Conservation (phyloP, 2,797 vertebrate genomes). For the Ctenochaetus hawaiiensis region DNA sequence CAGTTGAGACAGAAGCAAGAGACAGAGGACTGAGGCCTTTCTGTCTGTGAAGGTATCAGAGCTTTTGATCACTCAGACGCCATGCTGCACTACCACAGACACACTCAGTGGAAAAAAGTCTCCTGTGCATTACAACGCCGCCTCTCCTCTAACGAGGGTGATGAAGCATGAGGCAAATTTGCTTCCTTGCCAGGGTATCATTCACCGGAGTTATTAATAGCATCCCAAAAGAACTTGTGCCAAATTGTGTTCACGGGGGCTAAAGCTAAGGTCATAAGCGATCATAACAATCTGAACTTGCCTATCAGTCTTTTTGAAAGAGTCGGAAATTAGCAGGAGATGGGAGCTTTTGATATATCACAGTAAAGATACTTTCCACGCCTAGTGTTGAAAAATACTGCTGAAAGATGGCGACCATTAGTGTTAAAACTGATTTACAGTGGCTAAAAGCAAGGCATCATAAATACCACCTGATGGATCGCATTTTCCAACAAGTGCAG, state of each 20-base stretch:
- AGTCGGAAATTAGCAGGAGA: slow-evolving; percentile 28
- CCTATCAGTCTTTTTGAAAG: slow-evolving; percentile 52
- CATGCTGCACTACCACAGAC: slow-evolving; percentile 2
- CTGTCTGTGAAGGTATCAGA: slow-evolving; percentile 26
- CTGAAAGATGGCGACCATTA: slow-evolving; percentile 38
- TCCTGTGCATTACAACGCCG: slow-evolving; percentile 18
- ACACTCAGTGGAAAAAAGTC: slow-evolving; percentile 16
- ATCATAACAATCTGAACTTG: slow-evolving; percentile 35
- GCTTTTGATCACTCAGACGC: slow-evolving; percentile 34
- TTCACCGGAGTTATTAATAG: slow-evolving; percentile 51
- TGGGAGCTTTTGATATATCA: slow-evolving; percentile 53
- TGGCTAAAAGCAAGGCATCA: slow-evolving; percentile 43
- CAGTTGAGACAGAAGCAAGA: slow-evolving; percentile 25
- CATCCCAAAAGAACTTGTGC: slow-evolving; percentile 38
- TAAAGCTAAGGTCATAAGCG: slow-evolving; percentile 21
- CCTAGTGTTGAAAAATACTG: slow-evolving; percentile 55
- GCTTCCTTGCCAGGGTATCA: slow-evolving; percentile 43
- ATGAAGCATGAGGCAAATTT: slow-evolving; percentile 41
- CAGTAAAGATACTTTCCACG: slow-evolving; percentile 47
- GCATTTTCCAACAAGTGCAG: slow-evolving; percentile 44
- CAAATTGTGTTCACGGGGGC: slow-evolving; percentile 47
- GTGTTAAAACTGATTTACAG: slow-evolving; percentile 55
- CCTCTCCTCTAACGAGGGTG: slow-evolving; percentile 20
- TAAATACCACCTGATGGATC: slow-evolving; percentile 54
- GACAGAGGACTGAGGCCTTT: slow-evolving; percentile 39